Evolutionary conservation across 2,888 invertebrate genomes (phyloP).

Genomic region (Diloba caeruleocephala): DNA sequence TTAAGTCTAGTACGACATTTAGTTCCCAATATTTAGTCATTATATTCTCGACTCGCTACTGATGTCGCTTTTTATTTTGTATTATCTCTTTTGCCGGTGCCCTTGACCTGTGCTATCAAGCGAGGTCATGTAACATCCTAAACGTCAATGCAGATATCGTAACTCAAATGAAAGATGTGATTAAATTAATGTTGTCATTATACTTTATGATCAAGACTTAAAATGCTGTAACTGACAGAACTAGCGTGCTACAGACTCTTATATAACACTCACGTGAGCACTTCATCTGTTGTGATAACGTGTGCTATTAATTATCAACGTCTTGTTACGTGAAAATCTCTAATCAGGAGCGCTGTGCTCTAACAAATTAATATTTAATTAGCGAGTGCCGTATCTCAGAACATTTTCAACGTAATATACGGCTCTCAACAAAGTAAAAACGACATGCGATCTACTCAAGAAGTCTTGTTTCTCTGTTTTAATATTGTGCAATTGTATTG

Average conservation of each 20-base stretch:
- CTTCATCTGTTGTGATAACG: constrained; percentile 24
- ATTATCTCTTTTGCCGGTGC: background rate
- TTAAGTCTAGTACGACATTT: no score
- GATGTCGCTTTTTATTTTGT: background rate
- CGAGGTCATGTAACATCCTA: constrained; percentile 12
- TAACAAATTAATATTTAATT: background rate
- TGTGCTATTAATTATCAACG: background rate
- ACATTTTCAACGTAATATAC: background rate
- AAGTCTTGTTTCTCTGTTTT: constrained; percentile 5
- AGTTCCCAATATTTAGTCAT: no score
- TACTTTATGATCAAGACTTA: constrained; percentile 16
- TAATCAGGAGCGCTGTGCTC: background rate
- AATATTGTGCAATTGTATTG: constrained; percentile 32
- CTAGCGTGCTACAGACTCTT: constrained; percentile 22
- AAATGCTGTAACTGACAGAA: constrained; percentile 7
- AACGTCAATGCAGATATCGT: constrained; percentile 22
- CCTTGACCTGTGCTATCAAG: constrained; percentile 8
- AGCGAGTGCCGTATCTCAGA: background rate
- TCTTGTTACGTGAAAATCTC: background rate
- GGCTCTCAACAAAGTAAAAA: background rate
- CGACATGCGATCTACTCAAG: background rate
- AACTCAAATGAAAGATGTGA: constrained; percentile 5
- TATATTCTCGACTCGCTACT: no score
- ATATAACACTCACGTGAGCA: constrained; percentile 25
- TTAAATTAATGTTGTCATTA: constrained; percentile 15